phyloP scores from a whole-genome alignment of 2,797 vertebrate genomes.

The Phoeniculus purpureus region DNA sequence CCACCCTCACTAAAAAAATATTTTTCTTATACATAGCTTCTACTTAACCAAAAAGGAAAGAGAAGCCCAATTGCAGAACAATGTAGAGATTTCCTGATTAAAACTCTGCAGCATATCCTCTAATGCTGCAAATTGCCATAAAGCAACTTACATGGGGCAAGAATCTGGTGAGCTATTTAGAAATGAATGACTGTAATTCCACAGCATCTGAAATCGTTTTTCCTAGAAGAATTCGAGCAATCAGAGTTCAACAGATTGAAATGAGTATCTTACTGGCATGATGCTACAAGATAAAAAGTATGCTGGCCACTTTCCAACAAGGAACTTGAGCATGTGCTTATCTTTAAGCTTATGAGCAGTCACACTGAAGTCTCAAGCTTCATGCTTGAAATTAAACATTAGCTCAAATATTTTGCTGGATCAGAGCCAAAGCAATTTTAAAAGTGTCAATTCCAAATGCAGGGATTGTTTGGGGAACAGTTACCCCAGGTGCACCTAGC shows the following conservation, averaged over 20 bases:
- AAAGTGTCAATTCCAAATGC: conserved; percentile 7
- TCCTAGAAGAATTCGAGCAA: background rate
- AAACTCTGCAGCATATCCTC: background rate
- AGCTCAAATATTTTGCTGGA: conserved; percentile 29
- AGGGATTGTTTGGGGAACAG: conserved; percentile 5
- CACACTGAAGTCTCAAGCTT: conserved; percentile 12
- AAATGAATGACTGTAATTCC: background rate
- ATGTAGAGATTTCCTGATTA: background rate
- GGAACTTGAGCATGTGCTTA: conserved; percentile 58
- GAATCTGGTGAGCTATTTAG: background rate
- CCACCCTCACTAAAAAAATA: background rate
- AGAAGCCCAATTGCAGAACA: background rate
- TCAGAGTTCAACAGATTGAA: conserved; percentile 3
- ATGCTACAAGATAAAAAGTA: conserved; percentile 32
- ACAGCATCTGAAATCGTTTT: conserved; percentile 23
- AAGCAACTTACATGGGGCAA: background rate
- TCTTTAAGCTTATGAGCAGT: background rate
- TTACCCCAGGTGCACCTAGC: background rate
- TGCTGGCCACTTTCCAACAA: conserved; percentile 9
- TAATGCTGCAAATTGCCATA: background rate
- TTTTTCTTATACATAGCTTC: background rate
- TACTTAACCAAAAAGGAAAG: background rate
- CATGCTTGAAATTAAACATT: conserved; percentile 32
- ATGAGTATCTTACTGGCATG: conserved; percentile 11
- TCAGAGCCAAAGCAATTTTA: background rate